phyloP scores from a whole-genome alignment of 2,113 vertebrate species.

The Saccopteryx leptura region DNA sequence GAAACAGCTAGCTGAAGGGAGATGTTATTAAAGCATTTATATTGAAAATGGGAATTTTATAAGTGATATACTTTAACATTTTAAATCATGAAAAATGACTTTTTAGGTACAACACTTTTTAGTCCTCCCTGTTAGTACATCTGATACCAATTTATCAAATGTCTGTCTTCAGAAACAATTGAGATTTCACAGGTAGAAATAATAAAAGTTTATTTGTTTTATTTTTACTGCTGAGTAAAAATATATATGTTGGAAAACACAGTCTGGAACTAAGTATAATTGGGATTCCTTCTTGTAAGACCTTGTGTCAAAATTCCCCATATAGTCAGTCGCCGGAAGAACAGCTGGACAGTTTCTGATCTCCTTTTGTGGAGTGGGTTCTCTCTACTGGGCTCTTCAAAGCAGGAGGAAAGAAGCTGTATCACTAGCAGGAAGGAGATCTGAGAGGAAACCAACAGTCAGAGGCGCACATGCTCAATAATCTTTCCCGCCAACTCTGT shows the following conservation, averaged over 20 bases:
- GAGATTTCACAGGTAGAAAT: neutral
- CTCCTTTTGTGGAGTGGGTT: neutral
- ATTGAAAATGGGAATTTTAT: conserved; percentile 1
- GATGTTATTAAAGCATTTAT: neutral
- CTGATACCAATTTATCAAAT: conserved; percentile 17
- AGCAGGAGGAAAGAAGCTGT: neutral
- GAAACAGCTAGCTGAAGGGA: neutral
- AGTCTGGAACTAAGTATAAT: neutral
- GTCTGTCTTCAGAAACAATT: neutral
- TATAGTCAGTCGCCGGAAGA: neutral
- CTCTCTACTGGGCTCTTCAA: rapidly evolving
- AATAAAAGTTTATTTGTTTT: conserved; percentile 33
- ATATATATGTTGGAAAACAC: neutral
- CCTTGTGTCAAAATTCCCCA: neutral
- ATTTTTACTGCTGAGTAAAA: conserved; percentile 22
- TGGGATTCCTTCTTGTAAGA: neutral
- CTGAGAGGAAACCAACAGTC: neutral
- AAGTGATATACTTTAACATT: conserved; percentile 24
- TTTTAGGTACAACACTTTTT: conserved; percentile 35
- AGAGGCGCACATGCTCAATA: neutral
- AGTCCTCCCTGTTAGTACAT: neutral
- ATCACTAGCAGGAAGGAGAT: neutral
- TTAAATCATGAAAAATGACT: neutral
- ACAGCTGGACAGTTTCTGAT: too few relatives aligned
- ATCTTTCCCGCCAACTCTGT: conserved; percentile 37